Evolutionary conservation across 1,140 invertebrate species (phyloP).

Genomic region (Hylaeus volcanicus): DNA sequence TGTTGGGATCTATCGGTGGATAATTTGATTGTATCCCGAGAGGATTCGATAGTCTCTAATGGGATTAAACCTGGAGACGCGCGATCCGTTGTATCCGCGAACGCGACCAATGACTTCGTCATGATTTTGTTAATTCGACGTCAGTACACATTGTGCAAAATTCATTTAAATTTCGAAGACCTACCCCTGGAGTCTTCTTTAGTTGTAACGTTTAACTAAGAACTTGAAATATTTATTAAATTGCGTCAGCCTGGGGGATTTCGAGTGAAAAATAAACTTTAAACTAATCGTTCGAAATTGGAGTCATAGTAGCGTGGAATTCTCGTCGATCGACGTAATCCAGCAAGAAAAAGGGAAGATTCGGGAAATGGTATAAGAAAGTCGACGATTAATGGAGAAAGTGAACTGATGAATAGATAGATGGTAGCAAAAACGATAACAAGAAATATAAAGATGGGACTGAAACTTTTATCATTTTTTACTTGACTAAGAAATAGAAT

Average conservation of each 20-base stretch:
- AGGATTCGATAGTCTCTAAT: constrained; percentile 12
- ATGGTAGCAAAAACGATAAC: no score
- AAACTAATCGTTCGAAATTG: background rate
- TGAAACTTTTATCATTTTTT: no score
- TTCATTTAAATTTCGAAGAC: background rate
- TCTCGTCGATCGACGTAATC: background rate
- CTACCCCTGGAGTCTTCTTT: no score
- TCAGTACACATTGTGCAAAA: background rate
- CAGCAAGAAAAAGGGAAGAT: background rate
- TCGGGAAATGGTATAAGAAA: background rate
- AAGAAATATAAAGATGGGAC: no score
- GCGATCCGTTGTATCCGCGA: background rate
- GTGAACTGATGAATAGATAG: no score
- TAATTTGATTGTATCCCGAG: constrained; percentile 22
- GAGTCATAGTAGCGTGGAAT: background rate
- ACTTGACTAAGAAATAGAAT: no score
- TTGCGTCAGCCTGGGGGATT: background rate
- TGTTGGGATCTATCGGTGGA: constrained; percentile 25
- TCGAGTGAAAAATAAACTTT: background rate
- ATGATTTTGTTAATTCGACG: background rate
- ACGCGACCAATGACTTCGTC: background rate
- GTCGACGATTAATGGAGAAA: no score
- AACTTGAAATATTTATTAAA: background rate
- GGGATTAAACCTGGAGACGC: background rate
- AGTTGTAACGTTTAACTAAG: background rate